Evolutionary conservation across 2,113 vertebrate species (phyloP).

Genomic region (Corapipo altera): DNA sequence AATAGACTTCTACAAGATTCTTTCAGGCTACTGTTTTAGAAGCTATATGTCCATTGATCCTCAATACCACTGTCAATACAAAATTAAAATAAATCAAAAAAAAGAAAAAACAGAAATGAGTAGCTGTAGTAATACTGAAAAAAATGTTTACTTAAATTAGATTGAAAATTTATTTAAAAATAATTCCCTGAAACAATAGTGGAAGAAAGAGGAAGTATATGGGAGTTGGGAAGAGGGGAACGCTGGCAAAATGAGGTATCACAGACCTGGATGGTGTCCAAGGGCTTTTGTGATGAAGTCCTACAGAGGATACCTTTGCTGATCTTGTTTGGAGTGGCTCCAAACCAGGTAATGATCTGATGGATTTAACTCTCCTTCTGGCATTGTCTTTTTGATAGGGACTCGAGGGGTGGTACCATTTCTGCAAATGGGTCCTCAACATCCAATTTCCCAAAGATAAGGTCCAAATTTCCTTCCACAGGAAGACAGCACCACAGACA

Average conservation of each 20-base stretch:
- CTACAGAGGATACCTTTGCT: not conserved
- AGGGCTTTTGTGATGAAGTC: not conserved
- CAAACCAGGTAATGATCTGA: not conserved
- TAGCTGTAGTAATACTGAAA: not conserved
- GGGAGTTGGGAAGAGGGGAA: not conserved
- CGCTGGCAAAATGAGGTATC: not conserved
- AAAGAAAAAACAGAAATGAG: not conserved
- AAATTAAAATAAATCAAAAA: not conserved
- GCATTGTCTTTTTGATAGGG: not conserved
- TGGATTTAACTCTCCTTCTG: not conserved
- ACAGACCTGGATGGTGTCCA: not conserved
- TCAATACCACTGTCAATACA: not conserved
- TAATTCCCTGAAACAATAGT: not conserved
- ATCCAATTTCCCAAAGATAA: not conserved
- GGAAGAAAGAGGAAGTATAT: not conserved
- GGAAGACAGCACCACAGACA: not conserved
- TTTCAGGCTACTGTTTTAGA: not conserved
- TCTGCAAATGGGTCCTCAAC: fast-evolving
- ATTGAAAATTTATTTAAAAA: not conserved
- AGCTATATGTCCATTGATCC: not conserved
- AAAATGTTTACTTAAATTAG: not conserved
- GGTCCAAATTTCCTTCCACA: not conserved
- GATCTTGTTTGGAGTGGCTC: not conserved
- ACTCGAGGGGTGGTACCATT: fast-evolving
- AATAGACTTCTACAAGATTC: not conserved